phyloP scores from a whole-genome alignment of 2,888 invertebrate genomes.

The Dryobotodes eremita region DNA sequence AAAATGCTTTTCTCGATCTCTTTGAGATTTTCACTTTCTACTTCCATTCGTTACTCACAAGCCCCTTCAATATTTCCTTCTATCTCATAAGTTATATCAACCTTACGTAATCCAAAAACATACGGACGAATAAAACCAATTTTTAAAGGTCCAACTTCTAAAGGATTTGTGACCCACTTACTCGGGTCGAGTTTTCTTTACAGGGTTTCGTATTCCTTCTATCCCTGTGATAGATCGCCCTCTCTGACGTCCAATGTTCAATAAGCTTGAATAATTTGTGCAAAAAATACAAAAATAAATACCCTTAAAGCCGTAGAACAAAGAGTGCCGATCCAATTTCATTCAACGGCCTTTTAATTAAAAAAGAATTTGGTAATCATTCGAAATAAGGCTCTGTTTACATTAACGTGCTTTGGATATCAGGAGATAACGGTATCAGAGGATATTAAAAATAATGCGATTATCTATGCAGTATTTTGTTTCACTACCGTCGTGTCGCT shows the following conservation, averaged over 20 bases:
- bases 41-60: slow-evolving; percentile 15
- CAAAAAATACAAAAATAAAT: slow-evolving; percentile 82
- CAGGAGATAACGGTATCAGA: slow-evolving; percentile 37
- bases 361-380: slow-evolving; percentile 75
- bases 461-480: not conserved
- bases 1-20: not conserved
- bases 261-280: slow-evolving; percentile 85
- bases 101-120: slow-evolving; percentile 77
- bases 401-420: slow-evolving; percentile 42
- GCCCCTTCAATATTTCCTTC: slow-evolving; percentile 29
- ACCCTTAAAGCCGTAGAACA: slow-evolving; percentile 73
- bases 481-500: not conserved
- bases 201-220: slow-evolving; percentile 75
- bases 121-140: slow-evolving; percentile 81
- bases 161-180: slow-evolving; percentile 83
- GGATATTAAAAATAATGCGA: slow-evolving; percentile 19
- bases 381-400: slow-evolving; percentile 68
- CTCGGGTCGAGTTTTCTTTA: slow-evolving; percentile 78
- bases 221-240: slow-evolving; percentile 83
- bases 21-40: slow-evolving; percentile 12
- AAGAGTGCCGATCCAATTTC: slow-evolving; percentile 77
- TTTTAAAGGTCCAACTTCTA: slow-evolving; percentile 80
- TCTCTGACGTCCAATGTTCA: slow-evolving; percentile 80
- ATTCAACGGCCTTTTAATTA: slow-evolving; percentile 77
- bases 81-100: slow-evolving; percentile 65